Base-by-base conservation (phyloP, 1,140 invertebrate genomes). In the Brachionus asplanchnoidis region DNA sequence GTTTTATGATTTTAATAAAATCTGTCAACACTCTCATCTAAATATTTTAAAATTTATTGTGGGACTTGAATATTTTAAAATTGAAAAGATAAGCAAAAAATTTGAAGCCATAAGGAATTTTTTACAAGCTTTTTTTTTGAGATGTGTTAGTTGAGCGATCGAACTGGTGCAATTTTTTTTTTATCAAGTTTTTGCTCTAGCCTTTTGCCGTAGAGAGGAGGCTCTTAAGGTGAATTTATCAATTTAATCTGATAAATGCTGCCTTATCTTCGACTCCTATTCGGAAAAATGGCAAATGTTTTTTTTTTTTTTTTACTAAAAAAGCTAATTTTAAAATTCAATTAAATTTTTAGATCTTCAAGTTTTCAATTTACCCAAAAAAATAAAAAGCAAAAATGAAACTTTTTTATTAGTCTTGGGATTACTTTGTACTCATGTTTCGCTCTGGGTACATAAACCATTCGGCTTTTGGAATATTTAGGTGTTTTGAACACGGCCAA, bases 1-100 rank as follows among this genome's bases (percentile, higher is more conserved):
- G 73, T 73, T 73, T 73, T 68, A 68, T 77, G 73, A 50, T 46
- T 77, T 77, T 77, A 77, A 77, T 77, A 77, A 77, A 77, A 77
- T 77, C 73, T 77, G 73, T 77, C 73, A 77, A 50, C 42, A 77
- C 26, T 77, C 46, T 26, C 20, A 2, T 75, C 36, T 75, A 42
- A 42, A 20, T 75, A 20, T 44, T 75, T 75, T 42, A 44, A 75
- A 75, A 42, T 42, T 75, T 26, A 77, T 46, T 77, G 73, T 77
- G 14, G 73, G 23, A 77, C 44, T 77, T 23, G 20, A 77, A 77
- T 50, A 26, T 44, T 75, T 42, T 42, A 42, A 75, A 23, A 42
- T 42, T 17, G 40, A 46, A 77, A 26, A 77, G 73, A 77, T 77
- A 77, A 77, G 73, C 68, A 73, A 73, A 70, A 70, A 75, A 75